phyloP scores from a whole-genome alignment of 2,797 vertebrate species.

The Gymnocypris eckloni region DNA sequence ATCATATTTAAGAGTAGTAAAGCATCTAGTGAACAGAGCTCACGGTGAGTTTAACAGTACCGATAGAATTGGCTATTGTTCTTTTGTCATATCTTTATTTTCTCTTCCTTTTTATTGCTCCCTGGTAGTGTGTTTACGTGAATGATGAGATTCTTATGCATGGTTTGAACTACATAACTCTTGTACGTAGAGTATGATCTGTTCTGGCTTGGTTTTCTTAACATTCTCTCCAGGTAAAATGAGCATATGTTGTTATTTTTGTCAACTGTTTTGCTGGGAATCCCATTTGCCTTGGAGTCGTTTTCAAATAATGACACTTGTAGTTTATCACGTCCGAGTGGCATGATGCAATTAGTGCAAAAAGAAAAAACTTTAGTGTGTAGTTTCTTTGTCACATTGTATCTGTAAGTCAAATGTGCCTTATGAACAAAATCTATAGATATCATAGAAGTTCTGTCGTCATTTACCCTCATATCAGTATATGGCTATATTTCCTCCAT shows the following conservation, averaged over 20 bases:
- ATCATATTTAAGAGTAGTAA: constrained; percentile 22
- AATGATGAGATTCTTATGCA: constrained; percentile 7
- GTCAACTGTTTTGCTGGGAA: not conserved
- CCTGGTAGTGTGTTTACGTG: not conserved
- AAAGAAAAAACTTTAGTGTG: not conserved
- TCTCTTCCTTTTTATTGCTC: constrained; percentile 5
- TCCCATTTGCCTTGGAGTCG: constrained; percentile 12
- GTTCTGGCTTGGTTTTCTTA: constrained; percentile 12
- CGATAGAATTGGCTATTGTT: not conserved
- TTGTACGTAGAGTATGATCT: not conserved
- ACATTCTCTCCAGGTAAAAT: constrained; percentile 15
- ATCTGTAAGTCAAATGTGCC: not conserved
- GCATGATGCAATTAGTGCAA: not conserved
- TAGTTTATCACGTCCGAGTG: not conserved
- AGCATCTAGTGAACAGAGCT: constrained; percentile 6
- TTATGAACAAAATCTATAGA: not conserved
- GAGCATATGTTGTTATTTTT: constrained; percentile 13
- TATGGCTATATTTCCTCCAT: not conserved
- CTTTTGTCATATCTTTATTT: not conserved
- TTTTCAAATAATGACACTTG: not conserved
- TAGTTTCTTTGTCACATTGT: not conserved
- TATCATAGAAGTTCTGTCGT: not conserved
- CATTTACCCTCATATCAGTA: not conserved
- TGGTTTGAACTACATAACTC: constrained; percentile 7
- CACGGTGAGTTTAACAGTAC: constrained; percentile 22